Percentiles rank a stretch among this genome's conserved stretches.
phyloP scores from a whole-genome alignment of 2,113 vertebrate genomes.

The Parus major region DNA sequence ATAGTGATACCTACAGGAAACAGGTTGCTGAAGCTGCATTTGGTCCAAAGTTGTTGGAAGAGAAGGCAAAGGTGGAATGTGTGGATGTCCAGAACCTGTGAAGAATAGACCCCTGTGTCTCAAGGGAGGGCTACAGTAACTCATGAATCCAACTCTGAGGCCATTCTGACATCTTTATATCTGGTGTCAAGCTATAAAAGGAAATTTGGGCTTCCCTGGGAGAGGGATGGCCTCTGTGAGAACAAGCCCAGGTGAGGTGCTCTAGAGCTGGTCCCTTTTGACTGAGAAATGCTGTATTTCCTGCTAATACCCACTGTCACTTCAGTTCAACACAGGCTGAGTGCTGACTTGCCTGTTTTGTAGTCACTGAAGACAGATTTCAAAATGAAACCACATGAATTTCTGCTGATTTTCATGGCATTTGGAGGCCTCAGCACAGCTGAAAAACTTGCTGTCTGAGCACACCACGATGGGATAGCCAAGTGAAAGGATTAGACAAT shows the following conservation, averaged over 20 bases:
- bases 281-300: neutral
- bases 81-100: neutral
- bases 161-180: neutral
- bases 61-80: neutral
- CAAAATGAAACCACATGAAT: neutral
- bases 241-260: neutral
- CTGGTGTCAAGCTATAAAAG: neutral
- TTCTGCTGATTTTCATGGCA: neutral
- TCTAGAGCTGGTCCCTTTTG: neutral
- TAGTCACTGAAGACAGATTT: neutral
- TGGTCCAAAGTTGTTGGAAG: neutral
- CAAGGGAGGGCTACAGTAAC: neutral
- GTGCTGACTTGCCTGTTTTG: neutral
- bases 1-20: neutral
- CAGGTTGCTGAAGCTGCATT: neutral
- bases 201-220: neutral
- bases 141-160: neutral
- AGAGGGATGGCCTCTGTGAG: neutral
- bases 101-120: neutral
- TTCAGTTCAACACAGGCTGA: neutral
- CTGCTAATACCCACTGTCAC: neutral
- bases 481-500: neutral
- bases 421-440: neutral
- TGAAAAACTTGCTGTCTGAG: neutral
- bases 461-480: neutral